phyloP scores from a whole-genome alignment of 1,140 invertebrate species.

The Papilio xuthus region DNA sequence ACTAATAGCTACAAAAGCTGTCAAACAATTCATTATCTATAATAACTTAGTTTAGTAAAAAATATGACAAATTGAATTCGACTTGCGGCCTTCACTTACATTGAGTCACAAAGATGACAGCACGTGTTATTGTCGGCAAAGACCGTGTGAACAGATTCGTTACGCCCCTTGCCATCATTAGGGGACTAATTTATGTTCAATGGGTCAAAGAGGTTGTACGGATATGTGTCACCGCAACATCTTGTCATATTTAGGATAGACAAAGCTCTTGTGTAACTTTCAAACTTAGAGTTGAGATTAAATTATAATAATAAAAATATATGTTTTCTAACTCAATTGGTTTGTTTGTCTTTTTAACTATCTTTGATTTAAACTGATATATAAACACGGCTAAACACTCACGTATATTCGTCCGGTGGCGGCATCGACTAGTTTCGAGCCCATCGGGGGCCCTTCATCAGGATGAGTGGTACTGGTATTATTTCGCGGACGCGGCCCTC shows the following conservation, averaged over 20 bases:
- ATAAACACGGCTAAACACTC: too few species aligned
- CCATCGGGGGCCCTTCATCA: too few species aligned
- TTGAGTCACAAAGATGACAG: slow-evolving; percentile 16
- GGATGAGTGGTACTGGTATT: too few species aligned
- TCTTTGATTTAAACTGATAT: too few species aligned
- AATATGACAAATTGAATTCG: slow-evolving; percentile 1
- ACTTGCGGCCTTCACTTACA: background rate
- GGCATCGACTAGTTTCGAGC: too few species aligned
- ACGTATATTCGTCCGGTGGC: too few species aligned
- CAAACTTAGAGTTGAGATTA: background rate
- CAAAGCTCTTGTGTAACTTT: background rate
- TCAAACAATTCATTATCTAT: background rate
- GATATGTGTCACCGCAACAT: background rate
- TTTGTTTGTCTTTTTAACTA: too few species aligned
- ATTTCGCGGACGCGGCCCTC: too few species aligned
- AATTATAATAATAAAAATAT: background rate
- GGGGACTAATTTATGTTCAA: slow-evolving; percentile 42
- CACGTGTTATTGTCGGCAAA: slow-evolving; percentile 34
- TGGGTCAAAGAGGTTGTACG: slow-evolving; percentile 39
- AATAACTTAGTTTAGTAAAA: slow-evolving; percentile 17
- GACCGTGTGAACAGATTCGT: slow-evolving; percentile 47
- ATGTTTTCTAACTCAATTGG: background rate
- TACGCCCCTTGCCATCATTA: slow-evolving; percentile 45
- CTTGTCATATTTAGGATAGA: background rate
- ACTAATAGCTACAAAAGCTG: background rate